A percentile compares a stretch with the other conserved stretches of the same genome.
These are phyloP conservation scores for Grus americana DNA, from an alignment of 2,113 vertebrate genomes.

Conservation along the genomic window DNA sequence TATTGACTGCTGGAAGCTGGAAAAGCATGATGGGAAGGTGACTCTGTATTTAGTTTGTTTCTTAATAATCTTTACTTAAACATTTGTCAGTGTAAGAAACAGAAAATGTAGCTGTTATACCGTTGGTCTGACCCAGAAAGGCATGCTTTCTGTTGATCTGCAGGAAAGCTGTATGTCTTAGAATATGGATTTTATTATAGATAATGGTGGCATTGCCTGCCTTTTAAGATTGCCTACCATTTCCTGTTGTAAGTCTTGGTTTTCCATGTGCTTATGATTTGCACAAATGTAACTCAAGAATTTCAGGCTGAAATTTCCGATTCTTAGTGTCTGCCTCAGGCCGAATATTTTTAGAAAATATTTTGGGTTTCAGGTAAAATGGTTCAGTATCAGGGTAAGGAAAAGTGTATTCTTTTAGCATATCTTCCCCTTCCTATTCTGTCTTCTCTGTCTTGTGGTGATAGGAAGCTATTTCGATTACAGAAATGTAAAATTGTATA, in stretches of 20 bases:
- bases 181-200: constrained; percentile 23
- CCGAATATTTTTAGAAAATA: neutral
- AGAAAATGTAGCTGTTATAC: neutral
- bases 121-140: neutral
- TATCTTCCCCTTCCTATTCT: neutral
- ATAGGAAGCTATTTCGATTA: neutral
- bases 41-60: neutral
- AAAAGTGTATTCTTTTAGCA: neutral
- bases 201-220: neutral
- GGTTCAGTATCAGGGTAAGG: neutral
- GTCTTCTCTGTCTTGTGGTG: neutral
- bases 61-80: neutral
- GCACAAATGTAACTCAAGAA: neutral
- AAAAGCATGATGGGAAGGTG: neutral
- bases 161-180: neutral
- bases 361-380: neutral
- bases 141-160: neutral
- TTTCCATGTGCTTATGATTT: constrained; percentile 5
- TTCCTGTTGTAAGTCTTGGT: neutral
- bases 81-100: neutral
- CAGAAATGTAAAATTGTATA: neutral
- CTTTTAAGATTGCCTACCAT: neutral
- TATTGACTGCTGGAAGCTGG: neutral
- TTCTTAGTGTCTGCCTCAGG: neutral
- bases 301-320: neutral